A percentile compares a stretch with the other conserved stretches of the same genome.
These are phyloP conservation scores for Alviniconcha marisindica DNA, from an alignment of 1,140 invertebrate species.

Conservation along the genomic window DNA sequence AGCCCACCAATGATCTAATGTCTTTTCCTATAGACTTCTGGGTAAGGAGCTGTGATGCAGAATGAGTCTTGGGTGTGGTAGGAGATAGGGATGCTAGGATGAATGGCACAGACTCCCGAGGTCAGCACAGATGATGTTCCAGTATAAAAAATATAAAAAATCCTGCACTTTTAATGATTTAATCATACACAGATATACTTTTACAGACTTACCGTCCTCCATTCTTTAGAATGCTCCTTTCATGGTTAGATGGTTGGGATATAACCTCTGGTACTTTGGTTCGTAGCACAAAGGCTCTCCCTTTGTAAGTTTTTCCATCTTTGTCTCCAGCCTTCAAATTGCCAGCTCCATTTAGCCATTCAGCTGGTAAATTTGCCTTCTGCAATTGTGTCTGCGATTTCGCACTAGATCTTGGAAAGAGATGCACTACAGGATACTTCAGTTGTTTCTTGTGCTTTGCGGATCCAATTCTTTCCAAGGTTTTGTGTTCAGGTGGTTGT, in stretches of 20 bases:
- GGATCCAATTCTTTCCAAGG: neutral
- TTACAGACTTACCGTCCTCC: neutral
- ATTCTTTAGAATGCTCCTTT: conserved; percentile 15
- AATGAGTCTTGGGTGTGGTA: too few relatives aligned
- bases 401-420: neutral
- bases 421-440: neutral
- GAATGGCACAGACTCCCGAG: too few relatives aligned
- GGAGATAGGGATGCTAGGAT: too few relatives aligned
- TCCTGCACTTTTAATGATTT: neutral
- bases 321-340: neutral
- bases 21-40: too few relatives aligned
- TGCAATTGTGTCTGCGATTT: neutral
- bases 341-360: neutral
- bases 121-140: too few relatives aligned
- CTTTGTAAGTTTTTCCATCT: neutral
- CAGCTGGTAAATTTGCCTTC: neutral
- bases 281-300: neutral
- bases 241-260: neutral
- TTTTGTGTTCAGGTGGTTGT: neutral
- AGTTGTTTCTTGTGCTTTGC: neutral
- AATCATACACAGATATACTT: neutral
- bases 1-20: too few relatives aligned
- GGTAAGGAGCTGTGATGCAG: too few relatives aligned
- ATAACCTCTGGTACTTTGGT: conserved; percentile 18
- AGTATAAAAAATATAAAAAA: too few relatives aligned